These are phyloP conservation scores for Cryptomyrus ogoouensis DNA, from an alignment of 2,113 vertebrate species.

Conservation along the genomic window DNA sequence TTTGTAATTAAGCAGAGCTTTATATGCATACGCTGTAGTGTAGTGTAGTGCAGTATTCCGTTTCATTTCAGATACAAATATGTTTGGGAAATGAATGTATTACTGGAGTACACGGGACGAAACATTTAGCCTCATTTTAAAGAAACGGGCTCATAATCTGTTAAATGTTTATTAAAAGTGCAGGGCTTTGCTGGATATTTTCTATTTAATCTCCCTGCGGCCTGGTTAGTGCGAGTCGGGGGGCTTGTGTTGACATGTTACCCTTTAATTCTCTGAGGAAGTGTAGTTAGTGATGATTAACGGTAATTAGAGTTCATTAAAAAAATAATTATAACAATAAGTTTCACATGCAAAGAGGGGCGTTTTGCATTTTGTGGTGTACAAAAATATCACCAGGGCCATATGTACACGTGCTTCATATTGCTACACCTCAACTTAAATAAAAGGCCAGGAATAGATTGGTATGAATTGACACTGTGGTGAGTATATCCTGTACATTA, in stretches of 20 bases:
- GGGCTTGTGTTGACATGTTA: background rate
- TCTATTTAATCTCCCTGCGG: background rate
- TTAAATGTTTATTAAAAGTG: background rate
- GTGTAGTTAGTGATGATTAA: background rate
- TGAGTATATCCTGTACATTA: background rate
- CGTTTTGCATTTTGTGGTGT: background rate
- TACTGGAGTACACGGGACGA: background rate
- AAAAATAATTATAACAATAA: constrained; percentile 5
- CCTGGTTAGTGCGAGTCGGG: background rate
- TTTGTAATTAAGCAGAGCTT: constrained; percentile 13
- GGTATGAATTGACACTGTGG: constrained; percentile 9
- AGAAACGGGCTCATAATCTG: background rate
- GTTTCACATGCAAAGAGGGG: background rate
- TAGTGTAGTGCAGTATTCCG: background rate
- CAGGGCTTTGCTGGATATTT: background rate
- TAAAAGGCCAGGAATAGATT: background rate
- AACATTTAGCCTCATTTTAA: background rate
- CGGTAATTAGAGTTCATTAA: background rate
- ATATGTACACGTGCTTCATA: background rate
- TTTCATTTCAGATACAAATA: background rate
- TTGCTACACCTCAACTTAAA: constrained; percentile 5
- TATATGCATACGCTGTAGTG: background rate
- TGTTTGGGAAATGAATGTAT: background rate
- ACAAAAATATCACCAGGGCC: background rate
- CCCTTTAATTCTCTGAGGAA: background rate